Percentiles rank a stretch among this genome's conserved stretches.
Conservation (phyloP, 2,888 invertebrate genomes). For the Siphlonurus alternatus region DNA sequence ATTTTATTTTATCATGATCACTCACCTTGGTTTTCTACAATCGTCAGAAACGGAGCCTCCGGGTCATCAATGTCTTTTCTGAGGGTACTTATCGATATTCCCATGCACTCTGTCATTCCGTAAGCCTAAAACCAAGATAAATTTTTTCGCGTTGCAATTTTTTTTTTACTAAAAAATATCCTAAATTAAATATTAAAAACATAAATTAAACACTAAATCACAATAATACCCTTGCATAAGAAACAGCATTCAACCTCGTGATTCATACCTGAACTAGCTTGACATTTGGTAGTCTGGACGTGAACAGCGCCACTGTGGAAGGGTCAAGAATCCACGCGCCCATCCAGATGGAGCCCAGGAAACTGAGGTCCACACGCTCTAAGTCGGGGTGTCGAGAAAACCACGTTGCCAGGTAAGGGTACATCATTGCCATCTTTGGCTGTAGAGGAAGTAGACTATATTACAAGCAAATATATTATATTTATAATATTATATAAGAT, state of each 20-base stretch:
- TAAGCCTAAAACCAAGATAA: not conserved
- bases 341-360: not conserved
- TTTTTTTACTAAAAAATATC: no score
- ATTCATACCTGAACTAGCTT: not conserved
- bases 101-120: not conserved
- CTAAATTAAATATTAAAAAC: no score
- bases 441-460: no score
- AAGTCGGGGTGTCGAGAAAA: not conserved
- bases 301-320: not conserved
- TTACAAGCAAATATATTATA: no score
- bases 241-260: not conserved
- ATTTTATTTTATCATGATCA: no score
- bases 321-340: not conserved
- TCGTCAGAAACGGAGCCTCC: not conserved
- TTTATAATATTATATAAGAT: no score
- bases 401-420: not conserved
- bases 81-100: not conserved
- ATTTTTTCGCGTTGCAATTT: no score
- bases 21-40: not conserved
- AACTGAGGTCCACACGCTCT: not conserved
- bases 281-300: not conserved
- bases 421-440: not conserved
- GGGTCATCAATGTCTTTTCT: not conserved
- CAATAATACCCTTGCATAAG: not conserved
- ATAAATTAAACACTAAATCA: no score